Evolutionary conservation across 2,113 vertebrate genomes (phyloP).

Genomic region (Tautogolabrus adspersus): DNA sequence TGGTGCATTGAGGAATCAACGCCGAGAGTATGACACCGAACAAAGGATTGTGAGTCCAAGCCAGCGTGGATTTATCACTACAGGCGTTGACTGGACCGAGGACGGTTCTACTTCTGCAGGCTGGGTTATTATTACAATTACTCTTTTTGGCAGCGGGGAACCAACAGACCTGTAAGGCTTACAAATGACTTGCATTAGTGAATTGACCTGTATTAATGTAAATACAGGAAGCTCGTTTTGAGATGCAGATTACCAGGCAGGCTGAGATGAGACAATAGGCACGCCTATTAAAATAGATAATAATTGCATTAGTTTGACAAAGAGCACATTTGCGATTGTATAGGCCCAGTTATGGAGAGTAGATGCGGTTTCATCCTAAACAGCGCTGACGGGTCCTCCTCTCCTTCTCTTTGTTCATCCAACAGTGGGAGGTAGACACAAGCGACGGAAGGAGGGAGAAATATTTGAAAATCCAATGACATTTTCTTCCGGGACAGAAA

Average conservation of each 20-base stretch:
- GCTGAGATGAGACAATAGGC: conserved; percentile 30
- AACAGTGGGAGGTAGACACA: conserved; percentile 83
- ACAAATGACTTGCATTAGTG: conserved; percentile 39
- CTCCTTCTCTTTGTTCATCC: conserved; percentile 86
- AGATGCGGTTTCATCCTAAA: conserved; percentile 51
- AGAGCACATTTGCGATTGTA: conserved; percentile 67
- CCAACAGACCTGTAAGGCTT: conserved; percentile 39
- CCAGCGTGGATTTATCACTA: conserved; percentile 60
- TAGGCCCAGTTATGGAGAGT: conserved; percentile 56
- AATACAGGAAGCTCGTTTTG: conserved; percentile 56
- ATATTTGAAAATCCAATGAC: conserved; percentile 76
- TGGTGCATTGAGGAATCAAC: conserved; percentile 59
- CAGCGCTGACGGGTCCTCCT: conserved; percentile 62
- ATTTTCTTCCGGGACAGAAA: conserved; percentile 83
- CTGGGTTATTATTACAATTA: conserved; percentile 41
- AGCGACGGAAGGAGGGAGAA: conserved; percentile 38
- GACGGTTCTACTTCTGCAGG: conserved; percentile 45
- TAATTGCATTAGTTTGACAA: conserved; percentile 50
- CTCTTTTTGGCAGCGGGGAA: conserved; percentile 33
- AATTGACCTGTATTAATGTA: conserved; percentile 47
- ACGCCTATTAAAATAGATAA: conserved; percentile 50
- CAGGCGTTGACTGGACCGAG: conserved; percentile 49
- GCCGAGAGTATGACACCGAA: conserved; percentile 62
- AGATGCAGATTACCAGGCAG: conserved; percentile 60
- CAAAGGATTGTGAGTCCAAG: conserved; percentile 69